These are phyloP conservation scores for Mastacembelus armatus DNA, from an alignment of 2,797 vertebrate species.

Conservation along the genomic window DNA sequence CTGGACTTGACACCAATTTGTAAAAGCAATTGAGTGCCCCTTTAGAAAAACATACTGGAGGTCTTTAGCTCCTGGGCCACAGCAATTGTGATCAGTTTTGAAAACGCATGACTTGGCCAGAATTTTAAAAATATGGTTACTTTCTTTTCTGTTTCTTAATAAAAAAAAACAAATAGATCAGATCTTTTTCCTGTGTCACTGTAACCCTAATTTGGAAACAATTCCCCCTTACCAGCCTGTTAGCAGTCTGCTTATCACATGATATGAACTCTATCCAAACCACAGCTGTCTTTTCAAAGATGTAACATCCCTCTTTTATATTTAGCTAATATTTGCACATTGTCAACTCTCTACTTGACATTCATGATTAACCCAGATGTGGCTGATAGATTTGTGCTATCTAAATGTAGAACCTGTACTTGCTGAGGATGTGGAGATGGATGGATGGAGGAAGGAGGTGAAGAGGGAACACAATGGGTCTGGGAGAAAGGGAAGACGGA, in stretches of 20 bases:
- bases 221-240: conserved; percentile 33
- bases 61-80: too few relatives aligned
- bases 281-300: conserved; percentile 27
- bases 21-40: too few relatives aligned
- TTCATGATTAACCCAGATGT: conserved; percentile 66
- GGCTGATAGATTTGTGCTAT: conserved; percentile 76
- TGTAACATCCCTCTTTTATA: conserved; percentile 54
- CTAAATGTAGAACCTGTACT: conserved; percentile 32
- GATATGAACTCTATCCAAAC: conserved; percentile 31
- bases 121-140: too few relatives aligned
- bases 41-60: too few relatives aligned
- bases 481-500: conserved; percentile 64
- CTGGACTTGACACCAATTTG: too few relatives aligned
- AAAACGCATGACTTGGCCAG: too few relatives aligned
- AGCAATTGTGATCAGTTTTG: too few relatives aligned
- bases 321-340: conserved; percentile 55
- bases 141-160: too few relatives aligned
- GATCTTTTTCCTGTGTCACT: conserved; percentile 21
- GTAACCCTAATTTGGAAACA: conserved; percentile 37
- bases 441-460: conserved; percentile 76
- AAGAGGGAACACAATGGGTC: conserved; percentile 74
- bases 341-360: conserved; percentile 42
- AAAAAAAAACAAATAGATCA: too few relatives aligned
- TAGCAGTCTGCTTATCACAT: conserved; percentile 29
- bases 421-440: conserved; percentile 72